Conservation (phyloP, 2,888 invertebrate species). For the Pediacus dermestoides region DNA sequence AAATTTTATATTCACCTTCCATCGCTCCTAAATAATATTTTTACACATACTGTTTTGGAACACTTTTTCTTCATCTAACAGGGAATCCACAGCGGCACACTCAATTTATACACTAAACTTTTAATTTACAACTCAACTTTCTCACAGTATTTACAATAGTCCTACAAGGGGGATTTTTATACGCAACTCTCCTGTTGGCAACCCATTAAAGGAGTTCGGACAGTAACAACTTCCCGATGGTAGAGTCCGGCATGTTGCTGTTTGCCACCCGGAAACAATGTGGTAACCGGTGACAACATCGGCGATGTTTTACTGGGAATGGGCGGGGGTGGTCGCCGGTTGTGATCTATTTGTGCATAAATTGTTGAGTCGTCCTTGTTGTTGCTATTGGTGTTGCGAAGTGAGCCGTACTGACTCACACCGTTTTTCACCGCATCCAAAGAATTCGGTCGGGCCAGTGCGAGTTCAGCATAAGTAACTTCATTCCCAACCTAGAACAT, state of each 20-base stretch:
- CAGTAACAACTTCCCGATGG: constrained; percentile 67
- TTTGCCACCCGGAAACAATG: constrained; percentile 41
- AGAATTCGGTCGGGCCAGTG: constrained; percentile 55
- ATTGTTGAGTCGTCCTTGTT: constrained; percentile 62
- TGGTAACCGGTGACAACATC: constrained; percentile 49
- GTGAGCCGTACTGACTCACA: constrained; percentile 43
- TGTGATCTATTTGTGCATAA: constrained; percentile 73
- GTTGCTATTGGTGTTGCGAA: constrained; percentile 42
- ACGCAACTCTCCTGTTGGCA: constrained; percentile 69
- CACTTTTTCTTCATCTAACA: no score
- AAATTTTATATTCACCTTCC: no score
- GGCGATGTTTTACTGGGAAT: constrained; percentile 48
- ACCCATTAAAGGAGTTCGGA: constrained; percentile 67
- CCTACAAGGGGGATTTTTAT: constrained; percentile 45
- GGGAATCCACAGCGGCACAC: no score
- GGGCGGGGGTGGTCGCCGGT: constrained; percentile 52
- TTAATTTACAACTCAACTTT: no score
- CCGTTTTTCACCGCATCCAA: constrained; percentile 47
- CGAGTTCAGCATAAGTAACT: constrained; percentile 62
- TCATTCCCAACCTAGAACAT: constrained; percentile 51
- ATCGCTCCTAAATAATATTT: no score
- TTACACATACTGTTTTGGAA: no score
- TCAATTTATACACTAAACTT: no score
- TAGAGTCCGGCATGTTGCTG: constrained; percentile 49
- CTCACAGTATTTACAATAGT: neutral